Percentiles rank a stretch among this genome's conserved stretches.
Evolutionary conservation across 2,797 vertebrate genomes (phyloP).

Genomic region (Syngnathus acus): DNA sequence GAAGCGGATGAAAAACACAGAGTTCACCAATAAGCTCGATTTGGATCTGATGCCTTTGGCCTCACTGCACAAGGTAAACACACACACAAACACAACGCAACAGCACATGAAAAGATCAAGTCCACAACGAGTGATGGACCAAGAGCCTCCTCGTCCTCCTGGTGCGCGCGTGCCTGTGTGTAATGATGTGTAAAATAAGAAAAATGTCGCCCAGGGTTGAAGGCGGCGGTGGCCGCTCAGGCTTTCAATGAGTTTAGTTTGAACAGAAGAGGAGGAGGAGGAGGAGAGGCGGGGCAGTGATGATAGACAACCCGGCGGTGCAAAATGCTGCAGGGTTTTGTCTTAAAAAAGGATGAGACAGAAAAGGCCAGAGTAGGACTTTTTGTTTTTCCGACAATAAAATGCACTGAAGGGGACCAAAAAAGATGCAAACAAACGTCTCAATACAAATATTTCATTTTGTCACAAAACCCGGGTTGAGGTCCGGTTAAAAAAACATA

Average conservation of each 20-base stretch:
- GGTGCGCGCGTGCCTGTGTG: conserved; percentile 32
- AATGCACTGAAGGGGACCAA: background rate
- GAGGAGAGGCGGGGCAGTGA: background rate
- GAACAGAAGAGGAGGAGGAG: background rate
- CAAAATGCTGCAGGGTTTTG: background rate
- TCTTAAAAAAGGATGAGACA: background rate
- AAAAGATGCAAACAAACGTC: background rate
- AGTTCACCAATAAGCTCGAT: conserved; percentile 34
- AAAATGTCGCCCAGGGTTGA: conserved; percentile 53
- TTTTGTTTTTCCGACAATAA: background rate
- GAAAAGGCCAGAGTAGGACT: background rate
- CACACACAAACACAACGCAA: conserved; percentile 7
- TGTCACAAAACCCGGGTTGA: background rate
- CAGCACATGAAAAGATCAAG: conserved; percentile 5
- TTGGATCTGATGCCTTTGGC: conserved; percentile 61
- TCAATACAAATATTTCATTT: background rate
- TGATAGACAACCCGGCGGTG: background rate
- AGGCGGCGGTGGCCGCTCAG: conserved; percentile 25
- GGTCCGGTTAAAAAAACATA: too few species aligned
- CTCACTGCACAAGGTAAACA: conserved; percentile 67
- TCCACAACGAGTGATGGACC: conserved; percentile 8
- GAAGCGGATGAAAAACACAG: conserved; percentile 56
- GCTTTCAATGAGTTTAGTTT: conserved; percentile 48
- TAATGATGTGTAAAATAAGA: conserved; percentile 74
- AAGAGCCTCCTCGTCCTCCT: conserved; percentile 23